Base-by-base conservation (phyloP, 2,888 invertebrate species). In the Aspidiotus rigidus region DNA sequence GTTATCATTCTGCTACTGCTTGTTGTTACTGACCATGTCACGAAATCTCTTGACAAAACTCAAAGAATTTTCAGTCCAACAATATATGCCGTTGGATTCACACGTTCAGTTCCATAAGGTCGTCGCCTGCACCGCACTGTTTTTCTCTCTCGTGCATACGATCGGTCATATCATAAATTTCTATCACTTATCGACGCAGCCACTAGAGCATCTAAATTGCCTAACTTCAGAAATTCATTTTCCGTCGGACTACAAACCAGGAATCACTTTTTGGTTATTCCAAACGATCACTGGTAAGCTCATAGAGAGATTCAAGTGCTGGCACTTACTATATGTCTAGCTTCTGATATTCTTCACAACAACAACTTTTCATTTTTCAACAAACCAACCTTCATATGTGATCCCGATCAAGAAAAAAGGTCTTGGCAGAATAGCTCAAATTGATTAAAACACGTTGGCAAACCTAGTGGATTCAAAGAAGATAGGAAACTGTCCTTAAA, bases 81-180 rank as follows among this genome's bases (percentile, higher is more conserved):
- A 83, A 73, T 83, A 81, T 74, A 79, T 83, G 55, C 83, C 83
- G 2, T 77, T 83, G 28, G 96, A 97, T 78, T 90, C 95, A 0
- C 93, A 96, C 76, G 94, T 97, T 69, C 94, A 93, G 76, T 97
- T 97, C 78, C 97, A 97, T 79, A 96, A 96, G 80, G 94, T 97
- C 69, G 93, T 93, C 0, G 97, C 96, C 0, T 90, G 93, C 74
- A 96, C 96, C 0, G 95, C 93, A 0, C 80, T 94, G 0, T 93
- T 96, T 80, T 96, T 96, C 79, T 92, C 94, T 0, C 80, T 95
- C 1, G 81, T 95, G 0, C 96, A 97, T 77, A 91, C 94, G 0
- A 87, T 93, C 3, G 96, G 96, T 0, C 97, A 97, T 76, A 89
- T 96, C 77, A 92, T 97, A 44, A 97, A 97, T 79, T 97, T 97